phyloP scores from a whole-genome alignment of 2,113 vertebrate genomes.

The Peromyscus californicus region DNA sequence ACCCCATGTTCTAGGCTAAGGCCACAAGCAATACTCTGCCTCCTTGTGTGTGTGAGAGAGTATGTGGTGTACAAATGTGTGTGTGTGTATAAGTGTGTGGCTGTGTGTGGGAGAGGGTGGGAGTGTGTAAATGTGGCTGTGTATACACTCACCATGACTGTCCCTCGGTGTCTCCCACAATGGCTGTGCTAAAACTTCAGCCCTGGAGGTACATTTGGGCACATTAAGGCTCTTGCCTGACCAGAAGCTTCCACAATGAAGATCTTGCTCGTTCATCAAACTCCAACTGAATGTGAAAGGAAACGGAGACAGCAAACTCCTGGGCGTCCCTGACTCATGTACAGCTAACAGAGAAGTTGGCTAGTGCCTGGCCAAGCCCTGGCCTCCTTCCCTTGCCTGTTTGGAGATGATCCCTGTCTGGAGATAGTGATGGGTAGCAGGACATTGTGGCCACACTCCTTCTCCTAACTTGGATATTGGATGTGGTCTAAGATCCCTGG shows the following conservation, averaged over 20 bases:
- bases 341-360: not conserved
- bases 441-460: not conserved
- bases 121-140: not conserved
- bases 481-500: not conserved
- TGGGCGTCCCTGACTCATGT: not conserved
- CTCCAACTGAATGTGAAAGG: not conserved
- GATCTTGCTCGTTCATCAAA: not conserved
- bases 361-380: not conserved
- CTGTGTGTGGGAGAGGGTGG: too few relatives aligned
- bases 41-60: not conserved
- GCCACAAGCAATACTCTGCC: not conserved
- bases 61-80: not conserved
- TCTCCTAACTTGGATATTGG: not conserved
- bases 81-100: not conserved
- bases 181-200: not conserved
- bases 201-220: not conserved
- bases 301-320: not conserved
- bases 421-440: not conserved
- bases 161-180: rapidly evolving
- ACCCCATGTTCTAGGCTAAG: rapidly evolving
- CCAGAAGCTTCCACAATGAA: not conserved
- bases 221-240: not conserved
- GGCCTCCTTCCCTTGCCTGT: not conserved
- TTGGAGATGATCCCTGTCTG: too few relatives aligned
- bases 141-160: not conserved